Conservation (phyloP, 2,888 invertebrate species). For the Apomyelois bistriatella region DNA sequence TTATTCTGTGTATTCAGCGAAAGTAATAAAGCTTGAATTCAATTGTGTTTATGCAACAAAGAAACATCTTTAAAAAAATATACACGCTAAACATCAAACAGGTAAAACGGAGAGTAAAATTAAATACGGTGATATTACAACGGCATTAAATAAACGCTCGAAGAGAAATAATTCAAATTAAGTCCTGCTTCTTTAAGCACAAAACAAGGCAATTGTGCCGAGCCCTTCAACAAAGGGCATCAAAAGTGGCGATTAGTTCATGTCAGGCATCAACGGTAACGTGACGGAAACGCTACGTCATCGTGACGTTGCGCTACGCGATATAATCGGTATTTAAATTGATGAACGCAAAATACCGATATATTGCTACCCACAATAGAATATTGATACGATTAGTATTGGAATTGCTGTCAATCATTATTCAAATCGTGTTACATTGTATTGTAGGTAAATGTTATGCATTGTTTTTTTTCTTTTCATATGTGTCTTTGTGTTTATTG, state of each 20-base stretch:
- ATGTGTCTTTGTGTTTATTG: too few relatives aligned
- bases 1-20: too few relatives aligned
- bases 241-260: conserved; percentile 61
- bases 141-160: conserved; percentile 31
- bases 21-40: too few relatives aligned
- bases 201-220: conserved; percentile 50
- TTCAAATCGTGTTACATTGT: neutral
- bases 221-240: conserved; percentile 35
- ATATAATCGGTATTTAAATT: conserved; percentile 46
- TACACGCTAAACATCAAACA: neutral
- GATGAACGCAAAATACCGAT: conserved; percentile 54
- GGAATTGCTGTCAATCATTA: neutral
- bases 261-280: conserved; percentile 31
- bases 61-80: neutral
- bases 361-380: conserved; percentile 49
- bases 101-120: conserved; percentile 1
- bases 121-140: conserved; percentile 8
- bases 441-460: neutral
- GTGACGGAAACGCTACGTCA: conserved; percentile 43
- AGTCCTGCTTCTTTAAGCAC: conserved; percentile 50
- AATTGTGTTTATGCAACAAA: too few relatives aligned
- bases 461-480: too few relatives aligned
- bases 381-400: conserved; percentile 17
- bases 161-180: conserved; percentile 54
- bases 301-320: conserved; percentile 39